Percentiles rank a stretch among this genome's conserved stretches.
phyloP scores from a whole-genome alignment of 1,140 invertebrate species.

The Megalonaias nervosa region DNA sequence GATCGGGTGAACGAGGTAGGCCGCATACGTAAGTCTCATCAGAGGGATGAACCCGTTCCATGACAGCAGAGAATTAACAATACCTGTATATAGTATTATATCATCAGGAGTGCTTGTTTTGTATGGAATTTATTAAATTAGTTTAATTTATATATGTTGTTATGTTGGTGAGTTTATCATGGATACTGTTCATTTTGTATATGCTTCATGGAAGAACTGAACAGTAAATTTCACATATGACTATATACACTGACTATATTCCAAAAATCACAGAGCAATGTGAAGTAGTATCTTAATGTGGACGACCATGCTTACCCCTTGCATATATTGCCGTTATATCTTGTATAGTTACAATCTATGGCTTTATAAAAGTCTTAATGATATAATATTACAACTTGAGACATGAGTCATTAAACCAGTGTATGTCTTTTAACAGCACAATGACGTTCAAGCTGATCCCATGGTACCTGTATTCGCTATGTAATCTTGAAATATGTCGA shows the following conservation, averaged over 20 bases:
- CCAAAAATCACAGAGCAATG: too few species aligned
- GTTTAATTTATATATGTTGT: background rate
- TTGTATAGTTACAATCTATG: too few species aligned
- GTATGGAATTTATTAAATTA: background rate
- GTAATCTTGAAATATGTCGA: too few species aligned
- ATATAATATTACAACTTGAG: too few species aligned
- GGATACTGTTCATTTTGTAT: background rate
- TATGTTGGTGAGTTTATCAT: background rate
- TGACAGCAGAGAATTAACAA: slow-evolving; percentile 82
- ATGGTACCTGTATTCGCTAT: too few species aligned
- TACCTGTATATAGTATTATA: slow-evolving; percentile 70
- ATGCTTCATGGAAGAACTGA: background rate
- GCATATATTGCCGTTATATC: too few species aligned
- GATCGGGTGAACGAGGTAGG: slow-evolving; percentile 75
- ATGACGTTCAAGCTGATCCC: too few species aligned
- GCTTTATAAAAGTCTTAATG: too few species aligned
- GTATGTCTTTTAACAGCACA: too few species aligned
- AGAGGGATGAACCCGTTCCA: slow-evolving; percentile 73
- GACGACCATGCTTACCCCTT: too few species aligned
- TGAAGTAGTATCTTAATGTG: too few species aligned
- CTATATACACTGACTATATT: background rate
- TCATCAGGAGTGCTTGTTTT: background rate
- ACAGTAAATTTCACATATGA: background rate
- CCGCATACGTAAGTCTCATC: slow-evolving; percentile 57
- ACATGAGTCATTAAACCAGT: too few species aligned